These are phyloP conservation scores for Trissoscelio sp. DNA, from an alignment of 2,888 invertebrate genomes.

Conservation along the genomic window DNA sequence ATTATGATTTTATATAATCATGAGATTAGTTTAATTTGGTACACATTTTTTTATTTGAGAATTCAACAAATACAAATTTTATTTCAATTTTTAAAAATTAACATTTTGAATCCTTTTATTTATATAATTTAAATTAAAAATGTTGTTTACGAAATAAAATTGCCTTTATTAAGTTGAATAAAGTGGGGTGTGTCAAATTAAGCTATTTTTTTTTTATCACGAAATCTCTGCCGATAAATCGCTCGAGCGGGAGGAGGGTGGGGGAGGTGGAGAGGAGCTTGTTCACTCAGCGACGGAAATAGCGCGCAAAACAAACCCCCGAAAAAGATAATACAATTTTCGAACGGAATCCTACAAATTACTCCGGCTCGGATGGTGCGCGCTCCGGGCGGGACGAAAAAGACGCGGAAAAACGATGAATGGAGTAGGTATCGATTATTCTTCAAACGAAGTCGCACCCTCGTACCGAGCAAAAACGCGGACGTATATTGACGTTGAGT, in stretches of 20 bases:
- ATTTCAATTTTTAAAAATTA: no score
- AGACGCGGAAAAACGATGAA: slow-evolving; percentile 59
- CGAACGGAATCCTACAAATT: slow-evolving; percentile 53
- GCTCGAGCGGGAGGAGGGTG: neutral
- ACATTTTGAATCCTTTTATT: no score
- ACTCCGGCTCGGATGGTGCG: slow-evolving; percentile 14
- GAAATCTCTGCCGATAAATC: slow-evolving; percentile 30
- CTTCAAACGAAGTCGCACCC: slow-evolving; percentile 60
- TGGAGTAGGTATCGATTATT: slow-evolving; percentile 65
- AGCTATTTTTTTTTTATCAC: slow-evolving; percentile 29
- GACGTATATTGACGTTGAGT: slow-evolving; percentile 61
- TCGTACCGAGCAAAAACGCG: slow-evolving; percentile 53
- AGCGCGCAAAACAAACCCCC: slow-evolving; percentile 27
- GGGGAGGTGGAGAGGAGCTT: no score
- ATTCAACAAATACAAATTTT: no score
- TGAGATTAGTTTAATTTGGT: no score
- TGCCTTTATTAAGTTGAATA: slow-evolving; percentile 3
- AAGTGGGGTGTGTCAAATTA: slow-evolving; percentile 19
- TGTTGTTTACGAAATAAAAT: no score
- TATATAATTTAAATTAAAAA: no score
- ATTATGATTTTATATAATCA: no score
- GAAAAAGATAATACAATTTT: slow-evolving; percentile 64
- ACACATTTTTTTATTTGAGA: no score
- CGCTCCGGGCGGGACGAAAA: slow-evolving; percentile 19
- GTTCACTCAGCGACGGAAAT: slow-evolving; percentile 24